These are phyloP conservation scores for Turritopsis dohrnii DNA, from an alignment of 30 jellyfish, hydroid and myxozoan species.

Conservation along the genomic window DNA sequence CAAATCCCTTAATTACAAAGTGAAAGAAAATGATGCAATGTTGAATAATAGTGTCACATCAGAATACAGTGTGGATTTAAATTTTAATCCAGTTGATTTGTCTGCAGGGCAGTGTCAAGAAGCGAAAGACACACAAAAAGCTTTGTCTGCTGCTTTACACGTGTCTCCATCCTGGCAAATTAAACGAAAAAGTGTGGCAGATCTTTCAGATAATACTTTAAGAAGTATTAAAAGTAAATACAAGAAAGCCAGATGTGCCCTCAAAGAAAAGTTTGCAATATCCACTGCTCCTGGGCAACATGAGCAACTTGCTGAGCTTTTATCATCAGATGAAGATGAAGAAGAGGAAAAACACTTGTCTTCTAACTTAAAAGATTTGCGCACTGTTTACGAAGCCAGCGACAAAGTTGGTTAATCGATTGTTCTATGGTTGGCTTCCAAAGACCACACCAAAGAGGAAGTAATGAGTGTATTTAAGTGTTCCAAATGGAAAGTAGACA, in stretches of 20 bases:
- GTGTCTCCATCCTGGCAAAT: neutral
- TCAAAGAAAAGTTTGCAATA: neutral
- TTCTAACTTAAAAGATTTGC: neutral
- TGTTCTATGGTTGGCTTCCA: neutral
- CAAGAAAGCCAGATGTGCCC: conserved; percentile 1
- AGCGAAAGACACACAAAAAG: neutral
- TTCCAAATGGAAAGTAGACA: conserved; percentile 10
- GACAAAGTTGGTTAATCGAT: neutral
- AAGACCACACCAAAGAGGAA: neutral
- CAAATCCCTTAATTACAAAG: no score
- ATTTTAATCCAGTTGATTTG: neutral
- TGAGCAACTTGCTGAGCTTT: neutral
- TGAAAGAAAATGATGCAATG: no score
- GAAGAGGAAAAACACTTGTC: neutral
- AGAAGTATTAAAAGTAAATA: neutral
- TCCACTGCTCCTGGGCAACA: conserved; percentile 7
- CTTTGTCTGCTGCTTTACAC: neutral
- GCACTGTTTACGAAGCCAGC: neutral
- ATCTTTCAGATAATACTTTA: neutral
- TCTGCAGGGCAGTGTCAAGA: neutral
- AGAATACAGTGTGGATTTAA: no score
- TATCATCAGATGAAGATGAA: neutral
- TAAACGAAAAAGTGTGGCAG: neutral
- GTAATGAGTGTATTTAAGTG: neutral
- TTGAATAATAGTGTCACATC: no score